Percentiles rank a stretch among this genome's conserved stretches.
phyloP scores from a whole-genome alignment of 1,140 invertebrate species.

The Cyclina sinensis region DNA sequence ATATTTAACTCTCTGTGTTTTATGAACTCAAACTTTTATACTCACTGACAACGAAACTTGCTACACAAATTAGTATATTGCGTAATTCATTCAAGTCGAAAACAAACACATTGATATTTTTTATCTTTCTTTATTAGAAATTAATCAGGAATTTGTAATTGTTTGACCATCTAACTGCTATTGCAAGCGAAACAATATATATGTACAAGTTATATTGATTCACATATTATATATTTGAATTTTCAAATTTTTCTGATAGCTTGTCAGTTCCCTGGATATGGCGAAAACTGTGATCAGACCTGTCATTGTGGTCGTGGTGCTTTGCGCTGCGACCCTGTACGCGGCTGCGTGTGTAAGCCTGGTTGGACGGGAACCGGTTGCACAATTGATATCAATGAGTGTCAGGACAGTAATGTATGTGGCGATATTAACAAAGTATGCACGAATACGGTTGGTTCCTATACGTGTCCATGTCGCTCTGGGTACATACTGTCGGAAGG shows the following conservation, averaged over 20 bases:
- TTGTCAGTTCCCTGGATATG: conserved; percentile 68
- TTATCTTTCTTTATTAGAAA: too few relatives aligned
- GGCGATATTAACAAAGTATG: conserved; percentile 50
- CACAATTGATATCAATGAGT: conserved; percentile 74
- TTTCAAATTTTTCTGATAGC: too few relatives aligned
- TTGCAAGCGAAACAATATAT: background rate
- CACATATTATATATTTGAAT: background rate
- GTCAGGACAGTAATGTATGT: conserved; percentile 37
- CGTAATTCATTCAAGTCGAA: too few relatives aligned
- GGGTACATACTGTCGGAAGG: conserved; percentile 54
- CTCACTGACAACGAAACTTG: too few relatives aligned
- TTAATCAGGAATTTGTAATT: too few relatives aligned
- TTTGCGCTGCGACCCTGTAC: conserved; percentile 62
- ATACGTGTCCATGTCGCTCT: conserved; percentile 65
- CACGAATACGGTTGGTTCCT: conserved; percentile 65
- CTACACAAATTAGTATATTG: too few relatives aligned
- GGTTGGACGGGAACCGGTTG: conserved; percentile 74
- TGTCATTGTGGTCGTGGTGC: conserved; percentile 71
- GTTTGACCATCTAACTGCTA: too few relatives aligned
- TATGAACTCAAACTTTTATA: too few relatives aligned
- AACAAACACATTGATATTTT: too few relatives aligned
- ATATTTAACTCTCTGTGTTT: too few relatives aligned
- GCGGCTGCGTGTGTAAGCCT: conserved; percentile 72
- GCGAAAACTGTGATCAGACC: conserved; percentile 63
- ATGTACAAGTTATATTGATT: background rate